A percentile compares a stretch with the other conserved stretches of the same genome.
These are phyloP conservation scores for Pygathrix nemaeus DNA, from an alignment of 2,113 vertebrate genomes.

Conservation along the genomic window DNA sequence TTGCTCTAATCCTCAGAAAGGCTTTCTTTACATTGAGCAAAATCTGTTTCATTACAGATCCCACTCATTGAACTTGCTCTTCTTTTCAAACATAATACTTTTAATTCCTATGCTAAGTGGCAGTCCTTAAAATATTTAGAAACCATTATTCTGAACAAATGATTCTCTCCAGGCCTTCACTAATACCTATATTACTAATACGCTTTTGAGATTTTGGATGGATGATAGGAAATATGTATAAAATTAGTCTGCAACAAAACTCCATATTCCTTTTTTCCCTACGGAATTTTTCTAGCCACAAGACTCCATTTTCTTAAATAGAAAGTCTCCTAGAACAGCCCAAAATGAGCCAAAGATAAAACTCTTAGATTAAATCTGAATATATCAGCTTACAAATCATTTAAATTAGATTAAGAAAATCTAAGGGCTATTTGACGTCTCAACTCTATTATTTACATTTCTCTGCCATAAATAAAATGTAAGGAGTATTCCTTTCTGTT, in stretches of 20 bases:
- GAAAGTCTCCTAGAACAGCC: not conserved
- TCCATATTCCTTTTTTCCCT: not conserved
- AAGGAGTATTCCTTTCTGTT: not conserved
- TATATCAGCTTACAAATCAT: not conserved
- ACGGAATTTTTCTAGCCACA: not conserved
- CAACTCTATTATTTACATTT: not conserved
- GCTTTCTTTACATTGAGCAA: not conserved
- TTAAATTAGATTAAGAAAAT: not conserved
- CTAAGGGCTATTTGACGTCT: not conserved
- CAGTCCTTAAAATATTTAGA: not conserved
- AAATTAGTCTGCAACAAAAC: not conserved
- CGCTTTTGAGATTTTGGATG: not conserved
- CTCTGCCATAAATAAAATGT: not conserved
- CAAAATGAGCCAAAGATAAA: not conserved
- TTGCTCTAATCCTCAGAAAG: not conserved
- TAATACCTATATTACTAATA: not conserved
- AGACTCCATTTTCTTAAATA: not conserved
- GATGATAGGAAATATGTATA: not conserved
- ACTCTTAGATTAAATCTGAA: not conserved
- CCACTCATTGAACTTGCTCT: not conserved
- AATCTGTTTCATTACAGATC: not conserved
- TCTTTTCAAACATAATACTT: not conserved
- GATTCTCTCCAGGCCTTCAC: not conserved
- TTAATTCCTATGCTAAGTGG: not conserved
- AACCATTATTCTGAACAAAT: not conserved